phyloP scores from a whole-genome alignment of 2,797 vertebrate genomes.

The Spinus olivaceus region DNA sequence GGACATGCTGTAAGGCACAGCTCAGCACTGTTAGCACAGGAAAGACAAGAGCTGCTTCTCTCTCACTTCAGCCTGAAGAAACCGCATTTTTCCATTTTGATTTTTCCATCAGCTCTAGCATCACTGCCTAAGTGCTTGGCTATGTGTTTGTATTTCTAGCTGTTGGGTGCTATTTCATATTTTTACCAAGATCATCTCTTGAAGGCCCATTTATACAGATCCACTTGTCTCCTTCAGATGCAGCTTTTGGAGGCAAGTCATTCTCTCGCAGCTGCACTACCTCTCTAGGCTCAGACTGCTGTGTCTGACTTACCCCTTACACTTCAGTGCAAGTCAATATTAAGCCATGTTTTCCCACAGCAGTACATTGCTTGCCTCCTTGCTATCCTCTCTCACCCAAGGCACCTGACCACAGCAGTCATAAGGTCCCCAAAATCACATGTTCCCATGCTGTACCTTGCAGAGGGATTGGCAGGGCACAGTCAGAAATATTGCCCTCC shows the following conservation, averaged over 20 bases:
- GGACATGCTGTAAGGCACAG: conserved; percentile 10
- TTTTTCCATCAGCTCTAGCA: neutral
- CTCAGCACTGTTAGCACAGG: neutral
- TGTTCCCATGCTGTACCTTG: neutral
- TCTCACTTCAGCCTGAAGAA: neutral
- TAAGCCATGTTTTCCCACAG: neutral
- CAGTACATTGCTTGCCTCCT: neutral
- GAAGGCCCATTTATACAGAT: neutral
- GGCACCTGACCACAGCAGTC: neutral
- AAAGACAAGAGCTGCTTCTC: neutral
- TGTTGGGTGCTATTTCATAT: neutral
- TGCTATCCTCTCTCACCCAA: neutral
- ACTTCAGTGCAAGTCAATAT: neutral
- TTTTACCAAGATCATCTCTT: neutral
- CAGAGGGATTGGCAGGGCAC: neutral
- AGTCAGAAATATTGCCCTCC: fast-evolving
- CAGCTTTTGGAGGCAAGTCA: neutral
- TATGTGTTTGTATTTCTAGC: neutral
- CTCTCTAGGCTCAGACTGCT: neutral
- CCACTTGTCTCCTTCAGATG: neutral
- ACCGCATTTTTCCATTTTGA: neutral
- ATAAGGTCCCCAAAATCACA: neutral
- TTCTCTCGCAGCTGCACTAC: neutral
- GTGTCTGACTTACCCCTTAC: neutral
- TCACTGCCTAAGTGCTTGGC: fast-evolving